A percentile compares a stretch with the other conserved stretches of the same genome.
phyloP scores from a whole-genome alignment of 2,797 vertebrate genomes.

The Echeneis naucrates region DNA sequence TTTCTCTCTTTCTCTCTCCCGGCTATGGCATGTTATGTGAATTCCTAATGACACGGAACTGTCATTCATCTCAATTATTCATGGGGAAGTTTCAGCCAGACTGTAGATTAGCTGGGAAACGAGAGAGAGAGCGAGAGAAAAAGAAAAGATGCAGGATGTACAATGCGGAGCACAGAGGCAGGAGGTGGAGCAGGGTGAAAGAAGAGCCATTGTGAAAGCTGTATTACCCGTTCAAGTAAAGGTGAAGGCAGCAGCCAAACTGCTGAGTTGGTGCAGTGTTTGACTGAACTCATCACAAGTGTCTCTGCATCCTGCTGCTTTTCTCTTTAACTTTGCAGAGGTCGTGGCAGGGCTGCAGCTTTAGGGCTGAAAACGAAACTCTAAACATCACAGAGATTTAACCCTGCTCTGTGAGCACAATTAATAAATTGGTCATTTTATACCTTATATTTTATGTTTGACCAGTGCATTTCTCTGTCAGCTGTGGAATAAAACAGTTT shows the following conservation, averaged over 20 bases:
- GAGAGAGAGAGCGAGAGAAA: not conserved
- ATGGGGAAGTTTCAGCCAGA: conserved; percentile 65
- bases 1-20: conserved; percentile 44
- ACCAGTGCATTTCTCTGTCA: not conserved
- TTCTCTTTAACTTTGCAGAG: conserved; percentile 23
- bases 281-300: conserved; percentile 32
- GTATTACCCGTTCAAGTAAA: conserved; percentile 29
- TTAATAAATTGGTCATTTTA: not conserved
- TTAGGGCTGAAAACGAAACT: not conserved
- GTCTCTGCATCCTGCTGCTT: conserved; percentile 21
- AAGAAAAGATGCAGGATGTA: conserved; percentile 18
- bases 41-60: conserved; percentile 67
- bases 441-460: not conserved
- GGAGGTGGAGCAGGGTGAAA: conserved; percentile 7
- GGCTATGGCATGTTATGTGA: conserved; percentile 63
- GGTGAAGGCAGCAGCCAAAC: conserved; percentile 54
- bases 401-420: not conserved
- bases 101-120: conserved; percentile 64
- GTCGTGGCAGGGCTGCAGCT: conserved; percentile 23
- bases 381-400: not conserved
- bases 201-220: conserved; percentile 40
- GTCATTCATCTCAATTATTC: conserved; percentile 81
- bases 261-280: conserved; percentile 66
- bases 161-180: conserved; percentile 1
- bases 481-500: not conserved